phyloP scores from a whole-genome alignment of 1,140 invertebrate genomes.

The Triops cancriformis region DNA sequence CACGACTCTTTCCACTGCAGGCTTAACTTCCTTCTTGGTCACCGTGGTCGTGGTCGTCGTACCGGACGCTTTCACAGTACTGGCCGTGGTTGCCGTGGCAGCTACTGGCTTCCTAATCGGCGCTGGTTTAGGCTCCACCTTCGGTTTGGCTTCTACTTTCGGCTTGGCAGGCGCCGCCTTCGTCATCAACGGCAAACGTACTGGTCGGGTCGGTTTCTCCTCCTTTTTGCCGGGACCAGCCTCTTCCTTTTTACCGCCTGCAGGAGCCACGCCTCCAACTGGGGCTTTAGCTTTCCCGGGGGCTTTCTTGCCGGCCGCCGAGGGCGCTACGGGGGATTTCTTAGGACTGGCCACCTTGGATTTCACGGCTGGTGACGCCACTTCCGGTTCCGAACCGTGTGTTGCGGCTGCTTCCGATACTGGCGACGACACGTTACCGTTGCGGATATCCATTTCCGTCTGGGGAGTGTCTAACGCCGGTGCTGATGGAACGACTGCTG shows the following conservation, averaged over 20 bases:
- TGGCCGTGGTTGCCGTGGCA: not conserved
- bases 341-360: not conserved
- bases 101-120: not conserved
- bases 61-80: not conserved
- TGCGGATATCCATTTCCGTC: not conserved
- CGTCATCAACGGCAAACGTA: not conserved
- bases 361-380: not conserved
- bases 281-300: not conserved
- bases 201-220: not conserved
- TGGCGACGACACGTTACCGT: not conserved
- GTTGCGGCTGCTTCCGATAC: not conserved
- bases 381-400: not conserved
- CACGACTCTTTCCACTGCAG: not conserved
- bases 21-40: not conserved
- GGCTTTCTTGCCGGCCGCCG: not conserved
- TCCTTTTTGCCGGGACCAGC: not conserved
- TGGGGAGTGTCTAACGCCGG: not conserved
- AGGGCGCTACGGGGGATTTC: not conserved
- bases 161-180: not conserved
- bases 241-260: not conserved
- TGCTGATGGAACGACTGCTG: not conserved
- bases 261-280: not conserved
- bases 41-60: not conserved
- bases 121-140: not conserved
- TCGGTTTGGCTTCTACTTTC: conserved; percentile 17